These are phyloP conservation scores for Muraenolepis orangiensis DNA, from an alignment of 2,797 vertebrate genomes.

Conservation along the genomic window DNA sequence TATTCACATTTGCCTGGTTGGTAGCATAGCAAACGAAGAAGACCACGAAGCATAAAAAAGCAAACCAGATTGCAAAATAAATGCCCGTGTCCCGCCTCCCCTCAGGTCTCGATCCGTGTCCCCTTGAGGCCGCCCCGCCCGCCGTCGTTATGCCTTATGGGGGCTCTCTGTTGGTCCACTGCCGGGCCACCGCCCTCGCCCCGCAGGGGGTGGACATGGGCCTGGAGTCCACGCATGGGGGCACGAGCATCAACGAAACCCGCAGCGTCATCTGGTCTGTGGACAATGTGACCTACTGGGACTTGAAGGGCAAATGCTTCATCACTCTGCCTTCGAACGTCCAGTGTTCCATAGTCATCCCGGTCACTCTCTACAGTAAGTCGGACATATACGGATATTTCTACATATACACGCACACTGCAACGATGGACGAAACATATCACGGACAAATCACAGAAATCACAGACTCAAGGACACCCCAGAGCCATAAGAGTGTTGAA, in stretches of 20 bases:
- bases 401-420: background rate
- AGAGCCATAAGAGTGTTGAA: too few relatives aligned
- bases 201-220: background rate
- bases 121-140: slow-evolving; percentile 49
- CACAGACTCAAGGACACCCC: too few relatives aligned
- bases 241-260: fast-evolving
- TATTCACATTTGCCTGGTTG: background rate
- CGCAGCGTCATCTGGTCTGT: slow-evolving; percentile 45
- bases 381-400: slow-evolving; percentile 17
- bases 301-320: fast-evolving
- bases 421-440: background rate
- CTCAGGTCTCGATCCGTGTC: slow-evolving; percentile 46
- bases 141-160: slow-evolving; percentile 56
- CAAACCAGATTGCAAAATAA: background rate
- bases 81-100: background rate
- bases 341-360: fast-evolving
- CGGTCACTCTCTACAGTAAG: slow-evolving; percentile 61
- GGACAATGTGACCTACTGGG: slow-evolving; percentile 20
- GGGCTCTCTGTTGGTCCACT: slow-evolving; percentile 51
- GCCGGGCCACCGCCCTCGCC: slow-evolving; percentile 31
- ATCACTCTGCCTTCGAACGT: fast-evolving
- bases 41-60: too few relatives aligned
- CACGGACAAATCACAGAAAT: too few relatives aligned
- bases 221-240: slow-evolving; percentile 43
- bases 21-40: background rate